Percentiles rank a stretch among this genome's conserved stretches.
Conservation (phyloP, 2,888 invertebrate genomes). For the Ichneumon xanthorius region DNA sequence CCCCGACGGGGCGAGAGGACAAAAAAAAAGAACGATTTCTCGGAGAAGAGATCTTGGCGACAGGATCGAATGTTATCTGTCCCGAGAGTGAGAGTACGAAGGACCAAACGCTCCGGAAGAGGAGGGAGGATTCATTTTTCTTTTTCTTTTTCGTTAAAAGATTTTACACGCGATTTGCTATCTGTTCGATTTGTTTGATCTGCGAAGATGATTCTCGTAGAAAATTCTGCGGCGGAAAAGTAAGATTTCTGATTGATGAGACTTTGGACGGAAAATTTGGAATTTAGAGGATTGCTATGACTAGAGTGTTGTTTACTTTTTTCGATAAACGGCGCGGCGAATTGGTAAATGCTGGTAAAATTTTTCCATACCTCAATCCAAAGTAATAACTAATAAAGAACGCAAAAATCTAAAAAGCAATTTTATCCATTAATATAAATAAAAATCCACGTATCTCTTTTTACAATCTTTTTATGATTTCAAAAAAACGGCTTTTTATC, state of each 20-base stretch:
- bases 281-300: not conserved
- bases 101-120: not conserved
- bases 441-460: not conserved
- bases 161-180: constrained; percentile 38
- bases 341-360: no score
- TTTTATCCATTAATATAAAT: not conserved
- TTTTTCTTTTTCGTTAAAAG: not conserved
- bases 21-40: not conserved
- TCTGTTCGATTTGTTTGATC: not conserved
- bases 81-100: constrained; percentile 2
- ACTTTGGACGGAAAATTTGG: not conserved
- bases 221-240: not conserved
- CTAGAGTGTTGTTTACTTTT: no score
- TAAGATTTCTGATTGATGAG: not conserved
- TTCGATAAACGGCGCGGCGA: no score
- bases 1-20: not conserved
- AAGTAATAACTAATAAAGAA: no score
- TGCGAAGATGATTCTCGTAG: not conserved
- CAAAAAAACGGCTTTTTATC: not conserved
- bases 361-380: no score
- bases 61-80: constrained; percentile 56
- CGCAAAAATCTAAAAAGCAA: no score
- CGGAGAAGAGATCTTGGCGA: constrained; percentile 47
- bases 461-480: not conserved
- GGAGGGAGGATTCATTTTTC: not conserved